These are phyloP conservation scores for Oxycera nigricornis DNA, from an alignment of 2,888 invertebrate genomes.

Conservation along the genomic window DNA sequence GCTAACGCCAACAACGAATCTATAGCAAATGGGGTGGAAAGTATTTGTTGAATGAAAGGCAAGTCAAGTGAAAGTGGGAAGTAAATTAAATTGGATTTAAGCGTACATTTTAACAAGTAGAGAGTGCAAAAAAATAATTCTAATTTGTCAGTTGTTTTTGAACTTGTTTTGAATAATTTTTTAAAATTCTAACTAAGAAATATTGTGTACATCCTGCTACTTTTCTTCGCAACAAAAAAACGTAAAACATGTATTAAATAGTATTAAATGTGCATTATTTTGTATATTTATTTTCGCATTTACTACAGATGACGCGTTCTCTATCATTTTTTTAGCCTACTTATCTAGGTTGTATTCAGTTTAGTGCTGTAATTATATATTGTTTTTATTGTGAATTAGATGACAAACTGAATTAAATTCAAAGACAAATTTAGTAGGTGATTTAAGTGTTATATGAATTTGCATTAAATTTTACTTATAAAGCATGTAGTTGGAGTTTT, in stretches of 20 bases:
- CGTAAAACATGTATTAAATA: slow-evolving; percentile 15
- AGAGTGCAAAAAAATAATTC: neutral
- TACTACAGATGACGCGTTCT: neutral
- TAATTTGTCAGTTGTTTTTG: neutral
- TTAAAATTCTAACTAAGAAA: neutral
- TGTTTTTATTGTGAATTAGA: slow-evolving; percentile 10
- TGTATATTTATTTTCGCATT: slow-evolving; percentile 21
- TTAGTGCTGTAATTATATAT: slow-evolving; percentile 27
- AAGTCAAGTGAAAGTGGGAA: neutral
- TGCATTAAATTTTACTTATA: slow-evolving; percentile 25
- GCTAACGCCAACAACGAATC: slow-evolving; percentile 39
- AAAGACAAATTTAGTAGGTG: neutral
- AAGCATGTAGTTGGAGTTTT: neutral
- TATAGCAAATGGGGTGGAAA: slow-evolving; percentile 27
- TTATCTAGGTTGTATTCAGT: neutral
- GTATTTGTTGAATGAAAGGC: slow-evolving; percentile 32
- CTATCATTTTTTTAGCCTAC: neutral
- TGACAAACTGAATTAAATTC: neutral
- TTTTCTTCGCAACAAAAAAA: neutral
- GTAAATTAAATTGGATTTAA: neutral
- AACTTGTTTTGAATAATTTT: neutral
- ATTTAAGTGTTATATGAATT: slow-evolving; percentile 20
- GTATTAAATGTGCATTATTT: slow-evolving; percentile 32
- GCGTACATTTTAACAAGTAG: slow-evolving; percentile 22
- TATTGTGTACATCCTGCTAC: neutral